These are phyloP conservation scores for Peromyscus attwateri DNA, from an alignment of 2,797 vertebrate genomes.

Conservation along the genomic window DNA sequence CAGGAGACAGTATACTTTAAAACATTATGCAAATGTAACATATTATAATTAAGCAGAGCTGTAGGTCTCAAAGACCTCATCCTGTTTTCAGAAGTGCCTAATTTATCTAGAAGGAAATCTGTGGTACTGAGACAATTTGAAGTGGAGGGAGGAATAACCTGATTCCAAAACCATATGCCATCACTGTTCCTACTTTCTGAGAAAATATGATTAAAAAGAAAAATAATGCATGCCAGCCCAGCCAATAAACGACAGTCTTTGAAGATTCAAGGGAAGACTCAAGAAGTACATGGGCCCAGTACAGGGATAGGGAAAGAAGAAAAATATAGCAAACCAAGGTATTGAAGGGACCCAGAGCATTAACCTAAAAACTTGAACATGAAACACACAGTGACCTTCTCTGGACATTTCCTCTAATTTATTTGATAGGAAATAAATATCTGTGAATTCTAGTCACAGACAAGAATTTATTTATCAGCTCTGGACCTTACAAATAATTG, in stretches of 20 bases:
- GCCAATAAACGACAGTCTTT: conserved; percentile 43
- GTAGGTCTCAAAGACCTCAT: conserved; percentile 71
- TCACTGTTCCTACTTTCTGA: conserved; percentile 52
- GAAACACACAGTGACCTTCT: not conserved
- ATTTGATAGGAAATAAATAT: conserved; percentile 46
- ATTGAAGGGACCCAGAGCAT: not conserved
- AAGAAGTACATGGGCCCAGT: not conserved
- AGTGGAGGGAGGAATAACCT: conserved; percentile 52
- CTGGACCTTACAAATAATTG: conserved; percentile 15
- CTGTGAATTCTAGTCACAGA: conserved; percentile 47
- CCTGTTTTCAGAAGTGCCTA: conserved; percentile 70
- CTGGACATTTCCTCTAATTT: conserved; percentile 33
- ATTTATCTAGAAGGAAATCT: conserved; percentile 77
- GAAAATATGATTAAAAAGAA: conserved; percentile 61
- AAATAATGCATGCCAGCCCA: conserved; percentile 27
- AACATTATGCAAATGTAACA: conserved; percentile 74
- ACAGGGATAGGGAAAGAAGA: not conserved
- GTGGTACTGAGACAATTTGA: conserved; percentile 62
- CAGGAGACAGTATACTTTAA: conserved; percentile 71
- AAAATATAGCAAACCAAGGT: conserved; percentile 11
- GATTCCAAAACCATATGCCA: conserved; percentile 73
- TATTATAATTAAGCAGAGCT: conserved; percentile 77
- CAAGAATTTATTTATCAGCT: not conserved
- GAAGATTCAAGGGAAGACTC: not conserved
- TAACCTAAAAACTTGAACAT: conserved; percentile 8